phyloP scores from a whole-genome alignment of 2,797 vertebrate genomes.

The Cynodonichthys magdalenae region DNA sequence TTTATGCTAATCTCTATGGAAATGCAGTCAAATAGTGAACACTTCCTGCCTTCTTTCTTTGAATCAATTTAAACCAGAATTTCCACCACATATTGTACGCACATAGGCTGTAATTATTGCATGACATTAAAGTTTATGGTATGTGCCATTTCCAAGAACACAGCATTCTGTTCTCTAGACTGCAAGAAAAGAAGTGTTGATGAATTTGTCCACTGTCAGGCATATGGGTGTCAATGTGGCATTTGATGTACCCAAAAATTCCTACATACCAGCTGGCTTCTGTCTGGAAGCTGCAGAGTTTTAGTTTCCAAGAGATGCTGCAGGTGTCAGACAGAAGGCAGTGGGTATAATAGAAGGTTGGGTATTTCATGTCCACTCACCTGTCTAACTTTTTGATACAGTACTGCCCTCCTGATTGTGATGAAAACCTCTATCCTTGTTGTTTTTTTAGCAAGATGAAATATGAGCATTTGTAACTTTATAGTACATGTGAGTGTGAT shows the following conservation, averaged over 20 bases:
- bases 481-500: background rate
- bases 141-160: background rate
- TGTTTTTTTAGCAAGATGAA: constrained; percentile 9
- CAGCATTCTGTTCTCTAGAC: background rate
- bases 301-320: constrained; percentile 32
- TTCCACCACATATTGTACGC: background rate
- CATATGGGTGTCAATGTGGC: constrained; percentile 46
- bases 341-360: constrained; percentile 8
- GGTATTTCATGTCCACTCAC: constrained; percentile 15
- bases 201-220: constrained; percentile 10
- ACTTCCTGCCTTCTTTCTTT: constrained; percentile 13
- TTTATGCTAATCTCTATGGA: constrained; percentile 39
- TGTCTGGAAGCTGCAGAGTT: constrained; percentile 40
- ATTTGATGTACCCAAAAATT: constrained; percentile 30
- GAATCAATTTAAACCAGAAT: constrained; percentile 12
- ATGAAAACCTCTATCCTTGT: constrained; percentile 15
- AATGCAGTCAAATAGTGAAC: constrained; percentile 35
- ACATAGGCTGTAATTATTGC: background rate
- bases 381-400: constrained; percentile 8
- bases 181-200: constrained; percentile 5
- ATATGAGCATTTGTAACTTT: constrained; percentile 5
- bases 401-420: background rate
- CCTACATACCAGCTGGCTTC: constrained; percentile 39
- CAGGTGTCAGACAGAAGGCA: constrained; percentile 31
- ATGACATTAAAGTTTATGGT: background rate